Base-by-base conservation (phyloP, 2,113 vertebrate genomes). In the Nerophis ophidion region DNA sequence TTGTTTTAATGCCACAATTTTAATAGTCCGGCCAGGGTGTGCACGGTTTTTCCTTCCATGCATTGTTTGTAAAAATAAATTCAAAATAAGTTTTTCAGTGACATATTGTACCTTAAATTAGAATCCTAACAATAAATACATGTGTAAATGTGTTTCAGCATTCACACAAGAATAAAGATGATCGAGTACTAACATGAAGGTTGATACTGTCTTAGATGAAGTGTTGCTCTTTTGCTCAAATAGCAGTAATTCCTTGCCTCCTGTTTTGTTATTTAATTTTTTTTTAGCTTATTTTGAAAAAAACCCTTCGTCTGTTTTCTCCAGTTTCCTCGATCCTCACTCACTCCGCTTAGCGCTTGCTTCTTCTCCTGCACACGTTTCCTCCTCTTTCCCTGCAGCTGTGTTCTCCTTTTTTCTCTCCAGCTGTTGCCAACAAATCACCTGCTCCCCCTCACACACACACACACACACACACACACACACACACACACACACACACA, bases 401-500 rank as follows among this genome's bases (percentile, higher is more conserved):
- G 80, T 77, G 78, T 66, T 73, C 63, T 72, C 63, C 62, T 61
- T 68, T 40, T 76, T 61, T 69, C 66, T 70, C 66, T 70, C 77
- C 80, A 82, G 80, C 66, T 82, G 83, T 82, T 82, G 52, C 61
- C 52, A 66, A 74, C 77, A 76, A 82, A 74, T 84, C 74, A 77
- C 69, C 77, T 79, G 74, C 71, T 73, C 47, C 65, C 71, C 34
- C 58, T 65, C 65, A 48, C 58, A 60, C 65, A 60, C 51, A 68
- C 56, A 70, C 66, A 62, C 46, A 62, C 60, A 66, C 54, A 54
- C 36, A 54, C 55, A 59, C 49, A 54, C 63, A 40, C 26, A 46
- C 58, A 44, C 17, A 13, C 52, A 55, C 63, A 50, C 44, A 60
- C 61, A 60, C 44, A 68, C 45, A 62, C 56, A 72, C 45, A 61